Evolutionary conservation across 1,140 invertebrate genomes (phyloP).

Genomic region (Calliopsis andreniformis): DNA sequence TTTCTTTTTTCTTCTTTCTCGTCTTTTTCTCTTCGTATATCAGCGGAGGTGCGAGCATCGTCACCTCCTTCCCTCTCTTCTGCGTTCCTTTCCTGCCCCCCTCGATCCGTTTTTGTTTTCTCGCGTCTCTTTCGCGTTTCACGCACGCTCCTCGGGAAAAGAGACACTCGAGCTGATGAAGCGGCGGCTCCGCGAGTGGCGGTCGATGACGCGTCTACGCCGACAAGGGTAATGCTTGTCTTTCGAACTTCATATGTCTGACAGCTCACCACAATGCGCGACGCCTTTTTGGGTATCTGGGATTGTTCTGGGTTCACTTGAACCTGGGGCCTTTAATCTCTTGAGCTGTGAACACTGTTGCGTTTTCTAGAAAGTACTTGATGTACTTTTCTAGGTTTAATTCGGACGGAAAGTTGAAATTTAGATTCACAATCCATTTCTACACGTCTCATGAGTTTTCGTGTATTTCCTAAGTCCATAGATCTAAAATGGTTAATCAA

Average conservation of each 20-base stretch:
- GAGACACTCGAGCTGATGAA: background rate
- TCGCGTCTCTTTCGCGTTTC: background rate
- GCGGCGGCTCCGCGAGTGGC: background rate
- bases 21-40: constrained; percentile 5
- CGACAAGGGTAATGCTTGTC: background rate
- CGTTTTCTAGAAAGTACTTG: no score
- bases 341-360: no score
- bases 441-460: no score
- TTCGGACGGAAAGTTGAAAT: no score
- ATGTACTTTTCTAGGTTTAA: no score
- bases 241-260: background rate
- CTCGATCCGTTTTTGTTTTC: background rate
- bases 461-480: no score
- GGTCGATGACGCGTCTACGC: constrained; percentile 5
- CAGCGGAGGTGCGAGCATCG: constrained; percentile 17
- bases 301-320: no score
- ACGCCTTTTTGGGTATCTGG: no score
- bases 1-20: background rate
- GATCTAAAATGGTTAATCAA: no score
- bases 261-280: no score
- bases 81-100: background rate
- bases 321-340: no score
- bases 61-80: background rate
- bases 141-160: background rate
- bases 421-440: no score